Conservation (phyloP, 2,113 vertebrate species). For the Asarcornis scutulata region DNA sequence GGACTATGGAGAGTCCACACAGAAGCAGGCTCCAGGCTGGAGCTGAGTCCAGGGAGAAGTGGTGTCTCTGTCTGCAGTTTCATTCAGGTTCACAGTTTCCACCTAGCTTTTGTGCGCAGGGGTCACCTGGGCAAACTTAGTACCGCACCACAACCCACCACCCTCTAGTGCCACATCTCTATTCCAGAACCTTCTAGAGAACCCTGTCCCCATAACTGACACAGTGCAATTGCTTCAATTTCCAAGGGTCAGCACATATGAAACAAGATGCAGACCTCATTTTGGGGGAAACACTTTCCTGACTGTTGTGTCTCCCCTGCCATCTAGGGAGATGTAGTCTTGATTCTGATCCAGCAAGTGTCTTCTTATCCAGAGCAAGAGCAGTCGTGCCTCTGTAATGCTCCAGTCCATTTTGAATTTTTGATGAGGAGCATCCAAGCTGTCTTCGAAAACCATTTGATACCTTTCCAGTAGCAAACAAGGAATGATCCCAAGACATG, state of each 20-base stretch:
- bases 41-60: neutral
- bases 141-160: neutral
- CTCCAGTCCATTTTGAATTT: neutral
- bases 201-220: neutral
- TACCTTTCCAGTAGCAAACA: neutral
- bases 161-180: neutral
- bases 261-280: neutral
- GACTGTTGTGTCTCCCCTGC: neutral
- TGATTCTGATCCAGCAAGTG: neutral
- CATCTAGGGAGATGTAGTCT: neutral
- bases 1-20: too few relatives aligned
- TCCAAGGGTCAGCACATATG: neutral
- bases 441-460: neutral
- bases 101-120: neutral
- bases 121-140: neutral
- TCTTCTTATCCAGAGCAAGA: neutral
- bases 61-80: neutral
- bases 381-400: neutral
- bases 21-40: too few relatives aligned
- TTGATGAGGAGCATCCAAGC: neutral
- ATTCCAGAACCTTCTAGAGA: neutral
- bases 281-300: neutral
- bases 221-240: neutral
- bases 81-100: neutral
- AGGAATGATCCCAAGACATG: neutral